Conservation (phyloP, 1,140 invertebrate genomes). For the Pachyrhynchus sulphureomaculatus region DNA sequence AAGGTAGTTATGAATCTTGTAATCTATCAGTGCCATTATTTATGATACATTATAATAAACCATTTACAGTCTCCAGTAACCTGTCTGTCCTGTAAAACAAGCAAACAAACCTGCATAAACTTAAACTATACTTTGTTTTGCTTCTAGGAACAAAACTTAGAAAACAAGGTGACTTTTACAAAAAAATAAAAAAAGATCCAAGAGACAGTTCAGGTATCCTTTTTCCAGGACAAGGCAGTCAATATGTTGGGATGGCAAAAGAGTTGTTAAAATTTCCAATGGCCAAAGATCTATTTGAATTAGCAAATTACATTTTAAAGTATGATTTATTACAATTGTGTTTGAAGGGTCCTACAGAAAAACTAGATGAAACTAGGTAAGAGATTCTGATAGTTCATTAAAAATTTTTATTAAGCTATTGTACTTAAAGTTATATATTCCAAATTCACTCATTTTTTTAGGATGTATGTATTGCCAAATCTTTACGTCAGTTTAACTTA, state of each 20-base stretch:
- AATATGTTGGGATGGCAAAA: conserved; percentile 87
- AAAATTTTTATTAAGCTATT: no score
- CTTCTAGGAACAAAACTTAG: conserved; percentile 34
- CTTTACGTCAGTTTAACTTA: no score
- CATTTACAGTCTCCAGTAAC: no score
- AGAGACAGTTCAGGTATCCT: conserved; percentile 72
- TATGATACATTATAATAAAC: no score
- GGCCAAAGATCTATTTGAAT: conserved; percentile 79
- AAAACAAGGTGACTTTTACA: conserved; percentile 44
- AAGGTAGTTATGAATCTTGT: conserved; percentile 38
- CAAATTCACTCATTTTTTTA: no score
- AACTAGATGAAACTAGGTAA: conserved; percentile 78
- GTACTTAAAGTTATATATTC: no score
- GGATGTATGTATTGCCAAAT: no score
- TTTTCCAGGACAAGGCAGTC: conserved; percentile 90
- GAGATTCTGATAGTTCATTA: not conserved
- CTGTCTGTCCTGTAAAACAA: no score
- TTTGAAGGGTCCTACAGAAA: conserved; percentile 77
- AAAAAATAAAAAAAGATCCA: conserved; percentile 59
- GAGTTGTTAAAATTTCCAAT: conserved; percentile 73
- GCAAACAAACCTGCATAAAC: no score
- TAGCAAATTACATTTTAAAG: conserved; percentile 81
- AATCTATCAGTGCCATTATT: no score
- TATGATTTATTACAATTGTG: conserved; percentile 87
- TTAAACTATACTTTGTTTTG: no score